Base-by-base conservation (phyloP, 2,888 invertebrate genomes). In the Drosophila infuscata region DNA sequence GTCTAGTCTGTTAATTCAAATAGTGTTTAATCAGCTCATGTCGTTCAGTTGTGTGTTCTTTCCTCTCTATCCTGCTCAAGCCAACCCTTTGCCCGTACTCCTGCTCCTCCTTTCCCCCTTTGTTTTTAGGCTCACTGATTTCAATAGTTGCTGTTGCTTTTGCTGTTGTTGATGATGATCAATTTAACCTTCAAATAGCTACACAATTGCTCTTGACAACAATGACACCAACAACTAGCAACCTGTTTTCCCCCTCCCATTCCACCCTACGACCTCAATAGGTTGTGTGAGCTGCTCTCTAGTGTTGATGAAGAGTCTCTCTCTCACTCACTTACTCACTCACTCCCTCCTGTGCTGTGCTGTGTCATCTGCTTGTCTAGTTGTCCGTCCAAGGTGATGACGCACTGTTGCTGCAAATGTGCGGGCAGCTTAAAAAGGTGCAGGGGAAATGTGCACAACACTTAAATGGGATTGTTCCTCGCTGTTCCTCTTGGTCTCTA, bases 131-230 rank as follows among this genome's bases (percentile, higher is more conserved):
- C 56, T 57, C 35, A 49, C 60, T 56, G 61, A 48, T 49, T 78
- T 80, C 80, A 80, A 64, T 78, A 38, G 38, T 17, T 25, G 36
- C 30, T 41, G 38, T 33, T 38, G 59, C 41, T 67, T 56, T 32
- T 62, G 66, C 6, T 64, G 67, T 9, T 69, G 65, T 30, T 71
- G 79, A 53, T 76, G 76, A 76, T 85, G 79, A 85, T 89, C 80
- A 89, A 88, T 85, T 85, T 82, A 89, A 85, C 85, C 85, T 85
- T 89, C 88, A 84, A 79, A 82, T 84, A 69, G 70, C 70, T 61
- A 67, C 70, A 82, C 75, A 81, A 83, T 81, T 81, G 72, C 82
- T 70, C 80, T 82, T 78, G 83, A 86, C 73, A 79, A 75, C 81
- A 77, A 84, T 77, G 70, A 83, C 73, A 81, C 66, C 74, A 76